Evolutionary conservation across 2,888 invertebrate genomes (phyloP).

Genomic region (Xylota sylvarum): DNA sequence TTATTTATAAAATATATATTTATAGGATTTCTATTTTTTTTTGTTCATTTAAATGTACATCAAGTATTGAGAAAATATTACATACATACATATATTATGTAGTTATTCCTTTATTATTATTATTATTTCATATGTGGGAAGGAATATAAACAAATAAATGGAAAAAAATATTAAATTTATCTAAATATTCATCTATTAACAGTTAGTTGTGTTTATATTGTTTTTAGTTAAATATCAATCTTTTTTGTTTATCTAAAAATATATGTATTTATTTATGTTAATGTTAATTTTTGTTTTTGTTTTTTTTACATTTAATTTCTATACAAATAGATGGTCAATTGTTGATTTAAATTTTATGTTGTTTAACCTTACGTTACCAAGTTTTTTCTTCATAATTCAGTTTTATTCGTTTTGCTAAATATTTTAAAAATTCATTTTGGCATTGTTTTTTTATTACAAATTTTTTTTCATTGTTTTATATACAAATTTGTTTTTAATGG

Average conservation of each 20-base stretch:
- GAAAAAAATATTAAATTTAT: slow-evolving; percentile 49
- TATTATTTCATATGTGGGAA: slow-evolving; percentile 38
- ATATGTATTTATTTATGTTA: slow-evolving; percentile 47
- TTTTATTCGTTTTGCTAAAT: slow-evolving; percentile 45
- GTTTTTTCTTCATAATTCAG: slow-evolving; percentile 30
- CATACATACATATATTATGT: no score
- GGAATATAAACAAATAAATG: slow-evolving; percentile 38
- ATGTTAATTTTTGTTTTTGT: no score
- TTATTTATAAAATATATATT: slow-evolving; percentile 68
- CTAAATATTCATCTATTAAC: slow-evolving; percentile 56
- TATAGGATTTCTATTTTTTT: slow-evolving; percentile 62
- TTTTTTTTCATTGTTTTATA: slow-evolving; percentile 34
- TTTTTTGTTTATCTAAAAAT: slow-evolving; percentile 72
- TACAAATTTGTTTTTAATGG: slow-evolving; percentile 51
- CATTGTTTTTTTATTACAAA: slow-evolving; percentile 38
- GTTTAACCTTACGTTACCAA: slow-evolving; percentile 63
- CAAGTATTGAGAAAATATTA: slow-evolving; percentile 52
- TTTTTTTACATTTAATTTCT: slow-evolving; percentile 65
- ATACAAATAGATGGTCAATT: slow-evolving; percentile 76
- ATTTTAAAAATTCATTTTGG: slow-evolving; percentile 61
- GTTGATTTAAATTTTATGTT: slow-evolving; percentile 55
- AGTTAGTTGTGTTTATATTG: slow-evolving; percentile 43
- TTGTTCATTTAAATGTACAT: slow-evolving; percentile 47
- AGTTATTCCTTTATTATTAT: slow-evolving; percentile 18
- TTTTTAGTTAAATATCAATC: slow-evolving; percentile 60